Evolutionary conservation across 2,113 vertebrate genomes (phyloP).

Genomic region (Neodontobutis hainanensis): DNA sequence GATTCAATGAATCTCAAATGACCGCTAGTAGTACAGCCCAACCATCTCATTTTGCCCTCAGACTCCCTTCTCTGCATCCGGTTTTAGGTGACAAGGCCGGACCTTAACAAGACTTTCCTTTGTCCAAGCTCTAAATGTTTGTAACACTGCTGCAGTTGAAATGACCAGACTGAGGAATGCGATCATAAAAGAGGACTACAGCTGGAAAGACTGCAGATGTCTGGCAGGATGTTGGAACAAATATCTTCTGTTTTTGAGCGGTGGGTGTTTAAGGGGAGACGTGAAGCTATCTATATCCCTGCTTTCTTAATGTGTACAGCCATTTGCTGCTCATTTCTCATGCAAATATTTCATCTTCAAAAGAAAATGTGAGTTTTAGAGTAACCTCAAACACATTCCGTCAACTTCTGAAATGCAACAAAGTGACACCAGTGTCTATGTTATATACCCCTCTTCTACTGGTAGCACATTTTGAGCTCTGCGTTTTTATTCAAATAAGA

Average conservation of each 20-base stretch:
- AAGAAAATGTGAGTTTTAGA: slow-evolving; percentile 3
- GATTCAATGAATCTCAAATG: slow-evolving; percentile 57
- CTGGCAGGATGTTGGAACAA: slow-evolving; percentile 34
- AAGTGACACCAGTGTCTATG: not conserved
- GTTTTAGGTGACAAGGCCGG: slow-evolving; percentile 18
- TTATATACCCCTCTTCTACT: not conserved
- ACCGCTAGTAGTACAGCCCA: slow-evolving; percentile 26
- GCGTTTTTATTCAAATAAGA: slow-evolving; percentile 18
- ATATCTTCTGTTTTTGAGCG: slow-evolving; percentile 26
- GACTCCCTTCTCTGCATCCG: not conserved
- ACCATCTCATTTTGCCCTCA: slow-evolving; percentile 37
- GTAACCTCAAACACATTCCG: slow-evolving; percentile 4
- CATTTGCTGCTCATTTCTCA: not conserved
- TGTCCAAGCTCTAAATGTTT: slow-evolving; percentile 27
- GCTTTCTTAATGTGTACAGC: not conserved
- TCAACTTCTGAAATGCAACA: not conserved
- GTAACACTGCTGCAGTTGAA: too few relatives aligned
- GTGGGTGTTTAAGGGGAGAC: slow-evolving; percentile 7
- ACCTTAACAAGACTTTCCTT: slow-evolving; percentile 48
- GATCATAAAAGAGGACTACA: not conserved
- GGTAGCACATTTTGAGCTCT: slow-evolving; percentile 6
- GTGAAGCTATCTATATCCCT: slow-evolving; percentile 11
- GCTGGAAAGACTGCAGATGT: not conserved
- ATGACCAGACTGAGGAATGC: not conserved
- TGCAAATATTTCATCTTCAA: slow-evolving; percentile 2